Evolutionary conservation across 2,113 vertebrate genomes (phyloP), one percentile per base, ranked within the genome.

Genomic region (Eulemur rufifrons): DNA sequence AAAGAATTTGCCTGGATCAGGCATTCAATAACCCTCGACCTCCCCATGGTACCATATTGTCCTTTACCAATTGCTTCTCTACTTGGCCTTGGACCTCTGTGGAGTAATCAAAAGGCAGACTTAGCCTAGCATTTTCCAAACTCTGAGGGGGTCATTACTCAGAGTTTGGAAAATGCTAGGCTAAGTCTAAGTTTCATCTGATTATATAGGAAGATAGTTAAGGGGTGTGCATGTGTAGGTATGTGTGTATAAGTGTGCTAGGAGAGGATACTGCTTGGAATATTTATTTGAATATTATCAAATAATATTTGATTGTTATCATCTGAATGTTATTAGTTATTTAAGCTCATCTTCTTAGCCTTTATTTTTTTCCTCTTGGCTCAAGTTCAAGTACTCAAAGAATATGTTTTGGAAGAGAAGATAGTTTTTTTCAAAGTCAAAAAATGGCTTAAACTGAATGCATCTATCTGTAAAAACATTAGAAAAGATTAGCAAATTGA

Each of bases 381-480:
- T 91, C 68, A 93, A 94, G 14, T 93, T 78, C 66, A 69, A 74
- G 64, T 15, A 86, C 82, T 77, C 88, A 66, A 25, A 94, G 68
- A 94, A 88, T 93, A 61, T 91, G 63, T 74, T 96, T 95, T 68
- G 78, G 37, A 78, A 94, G 42, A 92, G 56, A 97, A 89, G 52
- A 86, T 39, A 42, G 81, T 93, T 90, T 98, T 97, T 97, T 94
- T 93, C 89, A 93, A 94, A 96, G 74, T 80, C 88, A 95, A 97
- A 97, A 94, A 50, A 94, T 66, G 56, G 6, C 63, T 47, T 83
- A 63, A 86, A 93, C 86, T 91, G 97, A 95, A 90, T 42, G 13
- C 11, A 81, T 89, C 76, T 97, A 45, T 96, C 94, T 89, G 4
- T 82, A 96, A 97, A 89, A 82, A 86, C 45, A 82, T 85, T 96